Conservation (phyloP, 2,113 vertebrate species). For the Gadus chalcogrammus region DNA sequence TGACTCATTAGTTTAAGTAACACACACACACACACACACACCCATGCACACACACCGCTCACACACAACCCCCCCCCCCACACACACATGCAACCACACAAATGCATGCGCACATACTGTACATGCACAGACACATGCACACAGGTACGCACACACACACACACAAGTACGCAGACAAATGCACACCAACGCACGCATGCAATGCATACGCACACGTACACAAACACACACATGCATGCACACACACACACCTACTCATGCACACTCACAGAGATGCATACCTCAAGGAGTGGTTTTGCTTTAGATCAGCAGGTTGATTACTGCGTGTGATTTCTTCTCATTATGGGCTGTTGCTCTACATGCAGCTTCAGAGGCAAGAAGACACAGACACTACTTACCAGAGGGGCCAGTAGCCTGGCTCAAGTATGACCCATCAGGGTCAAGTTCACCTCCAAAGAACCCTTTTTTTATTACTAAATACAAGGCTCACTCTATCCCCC, state of each 20-base stretch:
- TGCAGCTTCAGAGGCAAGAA: too few species aligned
- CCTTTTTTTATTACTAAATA: slow-evolving; percentile 40
- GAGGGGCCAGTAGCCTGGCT: too few species aligned
- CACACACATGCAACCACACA: background rate
- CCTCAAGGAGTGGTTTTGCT: background rate
- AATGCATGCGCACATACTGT: background rate
- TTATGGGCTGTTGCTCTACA: too few species aligned
- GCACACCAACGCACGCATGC: slow-evolving; percentile 7
- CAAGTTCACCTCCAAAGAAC: background rate
- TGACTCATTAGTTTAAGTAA: slow-evolving; percentile 35
- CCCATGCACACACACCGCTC: background rate
- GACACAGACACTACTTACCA: too few species aligned
- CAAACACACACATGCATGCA: slow-evolving; percentile 6
- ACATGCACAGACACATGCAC: slow-evolving; percentile 7
- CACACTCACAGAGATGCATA: background rate
- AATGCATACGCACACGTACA: background rate
- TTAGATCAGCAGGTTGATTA: too few species aligned
- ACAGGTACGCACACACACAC: background rate
- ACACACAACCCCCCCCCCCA: background rate
- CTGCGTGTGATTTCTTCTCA: too few species aligned
- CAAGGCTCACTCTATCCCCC: slow-evolving; percentile 30
- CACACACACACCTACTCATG: background rate
- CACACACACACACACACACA: slow-evolving; percentile 9
- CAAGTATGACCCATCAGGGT: background rate
- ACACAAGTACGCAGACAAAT: background rate